Evolutionary conservation across 2,888 invertebrate species (phyloP).

Genomic region (Alcis repandata): DNA sequence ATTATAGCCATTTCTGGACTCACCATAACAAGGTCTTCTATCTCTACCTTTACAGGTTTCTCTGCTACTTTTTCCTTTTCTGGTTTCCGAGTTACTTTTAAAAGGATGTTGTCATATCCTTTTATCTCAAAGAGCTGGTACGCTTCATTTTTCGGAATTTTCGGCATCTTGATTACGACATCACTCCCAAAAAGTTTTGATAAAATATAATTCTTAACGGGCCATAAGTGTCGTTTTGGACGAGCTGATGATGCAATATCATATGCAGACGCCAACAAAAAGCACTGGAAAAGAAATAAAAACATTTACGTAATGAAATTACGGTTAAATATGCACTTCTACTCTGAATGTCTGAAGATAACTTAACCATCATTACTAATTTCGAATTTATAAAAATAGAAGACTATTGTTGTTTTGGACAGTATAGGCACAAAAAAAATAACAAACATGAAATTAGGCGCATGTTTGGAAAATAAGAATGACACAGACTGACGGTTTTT

Average conservation of each 20-base stretch:
- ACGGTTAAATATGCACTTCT: background rate
- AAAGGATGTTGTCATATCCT: constrained; percentile 52
- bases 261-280: constrained; percentile 54
- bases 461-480: too few relatives aligned
- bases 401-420: constrained; percentile 4
- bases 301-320: constrained; percentile 1
- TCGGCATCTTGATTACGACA: constrained; percentile 28
- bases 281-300: constrained; percentile 57
- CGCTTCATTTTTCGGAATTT: constrained; percentile 33
- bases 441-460: constrained; percentile 3
- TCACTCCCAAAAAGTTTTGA: constrained; percentile 49
- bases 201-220: constrained; percentile 50
- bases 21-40: constrained; percentile 36
- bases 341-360: background rate
- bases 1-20: constrained; percentile 48
- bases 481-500: too few relatives aligned
- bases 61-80: constrained; percentile 7
- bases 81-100: constrained; percentile 48
- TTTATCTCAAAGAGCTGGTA: constrained; percentile 54
- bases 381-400: background rate
- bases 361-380: background rate
- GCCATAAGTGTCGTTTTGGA: constrained; percentile 51
- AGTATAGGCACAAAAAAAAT: background rate
- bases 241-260: constrained; percentile 47
- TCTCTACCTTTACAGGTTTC: constrained; percentile 4